phyloP scores from a whole-genome alignment of 2,113 vertebrate species.

The Holacanthus passer region DNA sequence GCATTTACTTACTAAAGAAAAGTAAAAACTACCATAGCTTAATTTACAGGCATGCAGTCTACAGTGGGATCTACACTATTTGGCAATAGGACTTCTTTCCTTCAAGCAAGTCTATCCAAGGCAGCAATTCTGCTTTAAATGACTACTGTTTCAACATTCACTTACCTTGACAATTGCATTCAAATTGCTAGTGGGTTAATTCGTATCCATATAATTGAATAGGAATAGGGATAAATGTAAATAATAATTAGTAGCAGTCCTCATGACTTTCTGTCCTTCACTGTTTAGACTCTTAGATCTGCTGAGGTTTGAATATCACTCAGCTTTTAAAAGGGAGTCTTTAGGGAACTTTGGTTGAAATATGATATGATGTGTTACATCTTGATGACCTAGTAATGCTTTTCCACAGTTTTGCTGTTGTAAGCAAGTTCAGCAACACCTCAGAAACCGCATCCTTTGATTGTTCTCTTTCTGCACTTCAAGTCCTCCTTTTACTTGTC shows the following conservation, averaged over 20 bases:
- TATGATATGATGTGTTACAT: background rate
- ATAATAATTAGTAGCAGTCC: conserved; percentile 7
- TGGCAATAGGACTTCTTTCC: background rate
- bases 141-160: conserved; percentile 1
- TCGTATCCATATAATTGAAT: background rate
- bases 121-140: conserved; percentile 10
- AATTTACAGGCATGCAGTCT: background rate
- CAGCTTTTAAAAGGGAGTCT: background rate
- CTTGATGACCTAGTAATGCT: background rate
- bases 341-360: background rate
- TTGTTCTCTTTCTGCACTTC: background rate
- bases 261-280: background rate
- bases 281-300: background rate
- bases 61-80: background rate
- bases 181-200: background rate
- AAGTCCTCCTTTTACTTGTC: background rate
- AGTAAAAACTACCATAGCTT: background rate
- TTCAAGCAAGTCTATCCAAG: background rate
- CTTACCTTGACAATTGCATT: background rate
- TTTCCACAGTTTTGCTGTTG: background rate
- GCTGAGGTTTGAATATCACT: background rate
- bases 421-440: too few relatives aligned
- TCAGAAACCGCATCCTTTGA: conserved; percentile 20
- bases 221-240: too few relatives aligned
- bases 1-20: background rate